Evolutionary conservation across 2,113 vertebrate genomes (phyloP).

Genomic region (Chascanopsetta lugubris): DNA sequence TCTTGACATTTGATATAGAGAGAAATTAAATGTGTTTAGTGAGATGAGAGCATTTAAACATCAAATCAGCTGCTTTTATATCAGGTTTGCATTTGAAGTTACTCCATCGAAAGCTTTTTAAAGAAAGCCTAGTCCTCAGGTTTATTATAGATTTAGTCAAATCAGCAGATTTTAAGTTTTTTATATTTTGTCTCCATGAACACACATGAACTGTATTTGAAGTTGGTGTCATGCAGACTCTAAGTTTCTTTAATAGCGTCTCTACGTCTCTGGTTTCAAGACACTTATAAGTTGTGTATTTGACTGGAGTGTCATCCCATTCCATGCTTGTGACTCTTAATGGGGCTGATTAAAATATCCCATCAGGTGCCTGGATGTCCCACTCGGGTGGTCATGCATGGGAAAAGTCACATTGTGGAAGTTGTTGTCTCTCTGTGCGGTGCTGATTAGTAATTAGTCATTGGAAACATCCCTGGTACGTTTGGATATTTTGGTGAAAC

Average conservation of each 20-base stretch:
- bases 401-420: background rate
- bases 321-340: constrained; percentile 59
- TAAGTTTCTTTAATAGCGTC: constrained; percentile 67
- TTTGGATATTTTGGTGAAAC: background rate
- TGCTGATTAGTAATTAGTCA: background rate
- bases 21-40: background rate
- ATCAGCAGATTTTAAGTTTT: background rate
- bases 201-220: constrained; percentile 34
- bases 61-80: background rate
- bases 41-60: background rate
- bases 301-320: constrained; percentile 66
- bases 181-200: background rate
- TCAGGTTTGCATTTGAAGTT: background rate
- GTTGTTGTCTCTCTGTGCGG: background rate
- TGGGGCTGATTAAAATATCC: constrained; percentile 82
- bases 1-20: background rate
- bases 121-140: background rate
- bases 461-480: background rate
- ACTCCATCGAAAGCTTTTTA: background rate
- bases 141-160: background rate
- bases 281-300: constrained; percentile 73
- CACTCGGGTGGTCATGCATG: constrained; percentile 13
- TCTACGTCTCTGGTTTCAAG: constrained; percentile 73
- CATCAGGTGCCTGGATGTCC: constrained; percentile 68
- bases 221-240: constrained; percentile 44